Conservation (phyloP, 2,797 vertebrate genomes). For the Schizopygopsis pylzovi region DNA sequence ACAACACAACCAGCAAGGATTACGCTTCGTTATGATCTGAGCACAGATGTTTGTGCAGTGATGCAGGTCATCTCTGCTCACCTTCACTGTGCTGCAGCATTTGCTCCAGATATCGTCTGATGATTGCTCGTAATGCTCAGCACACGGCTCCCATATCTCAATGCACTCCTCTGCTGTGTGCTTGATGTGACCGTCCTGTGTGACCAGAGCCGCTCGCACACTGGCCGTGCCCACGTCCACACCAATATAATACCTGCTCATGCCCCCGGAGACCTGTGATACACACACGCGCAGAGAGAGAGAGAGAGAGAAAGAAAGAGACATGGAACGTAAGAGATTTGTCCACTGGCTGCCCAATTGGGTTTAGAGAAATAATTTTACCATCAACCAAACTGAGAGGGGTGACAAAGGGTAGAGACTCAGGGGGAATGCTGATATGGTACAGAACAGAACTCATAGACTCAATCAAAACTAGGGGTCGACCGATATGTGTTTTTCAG, state of each 20-base stretch:
- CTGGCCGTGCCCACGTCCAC: constrained; percentile 93
- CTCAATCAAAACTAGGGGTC: too few species aligned
- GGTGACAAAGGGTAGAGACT: too few species aligned
- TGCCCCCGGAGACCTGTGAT: not conserved
- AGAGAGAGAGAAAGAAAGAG: too few species aligned
- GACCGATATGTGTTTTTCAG: too few species aligned
- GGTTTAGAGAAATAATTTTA: too few species aligned
- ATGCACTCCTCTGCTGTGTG: constrained; percentile 82
- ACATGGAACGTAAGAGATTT: too few species aligned
- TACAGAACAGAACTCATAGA: too few species aligned
- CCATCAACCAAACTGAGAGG: too few species aligned
- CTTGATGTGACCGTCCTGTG: constrained; percentile 76
- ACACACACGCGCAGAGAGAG: not conserved
- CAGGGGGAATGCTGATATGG: too few species aligned
- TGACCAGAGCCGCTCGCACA: constrained; percentile 90
- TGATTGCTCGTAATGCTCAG: constrained; percentile 91
- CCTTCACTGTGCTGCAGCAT: constrained; percentile 88
- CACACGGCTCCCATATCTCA: constrained; percentile 85
- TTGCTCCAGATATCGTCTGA: constrained; percentile 91
- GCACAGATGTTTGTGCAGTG: too few species aligned
- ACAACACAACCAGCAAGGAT: not conserved
- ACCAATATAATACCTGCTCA: constrained; percentile 83
- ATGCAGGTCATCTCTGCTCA: constrained; percentile 59
- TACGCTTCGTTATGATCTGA: too few species aligned
- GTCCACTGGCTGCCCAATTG: too few species aligned